Conservation (phyloP, 2,797 vertebrate species). For the Leptodactylus fallax region DNA sequence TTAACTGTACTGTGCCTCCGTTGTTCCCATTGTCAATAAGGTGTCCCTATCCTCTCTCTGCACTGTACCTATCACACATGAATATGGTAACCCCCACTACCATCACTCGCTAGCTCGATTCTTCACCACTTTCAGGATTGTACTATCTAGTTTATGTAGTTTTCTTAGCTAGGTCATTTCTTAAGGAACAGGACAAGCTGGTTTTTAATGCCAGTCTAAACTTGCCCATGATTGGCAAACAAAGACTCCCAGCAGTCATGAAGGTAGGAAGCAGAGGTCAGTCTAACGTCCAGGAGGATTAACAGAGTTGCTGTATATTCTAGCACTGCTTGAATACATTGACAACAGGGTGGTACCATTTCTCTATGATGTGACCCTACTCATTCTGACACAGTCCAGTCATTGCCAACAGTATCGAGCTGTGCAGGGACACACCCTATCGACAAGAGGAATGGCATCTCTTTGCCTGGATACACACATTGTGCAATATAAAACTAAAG, state of each 20-base stretch:
- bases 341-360: neutral
- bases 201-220: slow-evolving; percentile 50
- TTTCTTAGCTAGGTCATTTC: neutral
- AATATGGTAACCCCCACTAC: neutral
- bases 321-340: neutral
- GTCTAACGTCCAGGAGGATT: neutral
- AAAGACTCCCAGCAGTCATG: too few relatives aligned
- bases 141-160: neutral
- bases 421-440: neutral
- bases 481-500: too few relatives aligned
- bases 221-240: slow-evolving; percentile 48
- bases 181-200: slow-evolving; percentile 43
- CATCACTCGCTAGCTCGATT: too few relatives aligned
- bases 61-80: neutral
- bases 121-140: neutral
- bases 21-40: neutral
- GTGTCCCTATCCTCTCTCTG: neutral
- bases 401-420: neutral
- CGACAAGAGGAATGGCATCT: neutral
- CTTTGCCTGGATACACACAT: neutral
- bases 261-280: slow-evolving; percentile 17
- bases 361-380: too few relatives aligned
- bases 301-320: neutral
- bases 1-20: neutral
- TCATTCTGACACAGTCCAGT: neutral